phyloP scores from a whole-genome alignment of 2,113 vertebrate genomes.

The Pogonocichla stellata region DNA sequence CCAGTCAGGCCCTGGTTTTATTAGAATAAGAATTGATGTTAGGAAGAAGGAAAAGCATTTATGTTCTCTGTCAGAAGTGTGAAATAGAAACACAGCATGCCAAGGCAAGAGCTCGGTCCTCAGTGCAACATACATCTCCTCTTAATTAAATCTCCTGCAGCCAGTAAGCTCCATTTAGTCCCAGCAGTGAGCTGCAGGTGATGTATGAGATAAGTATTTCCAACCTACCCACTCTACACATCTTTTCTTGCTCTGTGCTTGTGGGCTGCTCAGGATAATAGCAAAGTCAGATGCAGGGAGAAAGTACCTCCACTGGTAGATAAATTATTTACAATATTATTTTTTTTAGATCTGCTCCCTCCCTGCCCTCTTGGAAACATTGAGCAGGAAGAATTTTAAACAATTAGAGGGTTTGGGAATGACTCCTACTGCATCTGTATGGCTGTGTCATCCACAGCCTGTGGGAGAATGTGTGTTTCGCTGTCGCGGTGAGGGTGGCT shows the following conservation, averaged over 20 bases:
- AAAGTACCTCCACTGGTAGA: not conserved
- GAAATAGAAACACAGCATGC: not conserved
- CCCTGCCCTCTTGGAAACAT: not conserved
- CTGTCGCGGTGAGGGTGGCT: too few species aligned
- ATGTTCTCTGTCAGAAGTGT: not conserved
- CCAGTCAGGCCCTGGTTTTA: not conserved
- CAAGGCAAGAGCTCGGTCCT: slow-evolving; percentile 1
- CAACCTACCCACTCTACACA: not conserved
- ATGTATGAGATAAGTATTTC: not conserved
- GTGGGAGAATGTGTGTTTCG: not conserved
- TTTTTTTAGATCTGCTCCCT: not conserved
- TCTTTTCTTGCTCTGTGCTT: not conserved
- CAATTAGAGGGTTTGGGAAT: not conserved
- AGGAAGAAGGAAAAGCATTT: slow-evolving; percentile 3
- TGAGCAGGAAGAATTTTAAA: not conserved
- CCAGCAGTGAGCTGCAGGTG: not conserved
- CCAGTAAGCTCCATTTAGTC: not conserved
- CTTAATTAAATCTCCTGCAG: slow-evolving; percentile 55
- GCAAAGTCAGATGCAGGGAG: not conserved
- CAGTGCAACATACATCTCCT: not conserved
- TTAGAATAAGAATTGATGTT: not conserved
- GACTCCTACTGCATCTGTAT: not conserved
- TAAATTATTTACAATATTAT: not conserved
- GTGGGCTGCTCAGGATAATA: not conserved
- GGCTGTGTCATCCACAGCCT: not conserved